These are phyloP conservation scores for Lonchura striata DNA, from an alignment of 2,113 vertebrate species.

Conservation along the genomic window DNA sequence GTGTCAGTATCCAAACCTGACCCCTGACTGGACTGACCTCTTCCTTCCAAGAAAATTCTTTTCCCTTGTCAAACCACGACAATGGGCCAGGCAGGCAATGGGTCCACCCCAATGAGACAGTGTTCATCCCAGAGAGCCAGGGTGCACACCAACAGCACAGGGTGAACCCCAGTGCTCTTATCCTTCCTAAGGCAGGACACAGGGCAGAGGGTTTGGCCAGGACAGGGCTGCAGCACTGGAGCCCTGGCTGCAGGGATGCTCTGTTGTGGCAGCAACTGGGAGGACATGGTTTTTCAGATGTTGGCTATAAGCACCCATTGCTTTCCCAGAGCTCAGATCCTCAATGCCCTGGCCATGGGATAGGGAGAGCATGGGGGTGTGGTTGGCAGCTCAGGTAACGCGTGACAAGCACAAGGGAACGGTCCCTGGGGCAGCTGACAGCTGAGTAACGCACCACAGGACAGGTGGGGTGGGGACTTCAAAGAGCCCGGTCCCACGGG, in stretches of 20 bases:
- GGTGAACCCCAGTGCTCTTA: neutral
- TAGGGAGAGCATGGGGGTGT: neutral
- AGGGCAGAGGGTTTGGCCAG: neutral
- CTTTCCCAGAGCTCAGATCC: neutral
- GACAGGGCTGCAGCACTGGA: neutral
- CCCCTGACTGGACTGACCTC: too few relatives aligned
- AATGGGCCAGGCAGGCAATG: neutral
- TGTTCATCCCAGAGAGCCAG: neutral
- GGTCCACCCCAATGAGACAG: neutral
- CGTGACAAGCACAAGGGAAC: neutral
- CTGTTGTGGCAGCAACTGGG: accelerated
- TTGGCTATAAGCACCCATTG: neutral
- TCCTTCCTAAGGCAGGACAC: neutral
- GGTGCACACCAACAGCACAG: neutral
- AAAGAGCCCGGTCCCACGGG: neutral
- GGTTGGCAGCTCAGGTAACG: neutral
- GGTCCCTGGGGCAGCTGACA: neutral
- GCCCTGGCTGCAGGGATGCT: neutral
- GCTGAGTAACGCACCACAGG: neutral
- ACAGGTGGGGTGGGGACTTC: neutral
- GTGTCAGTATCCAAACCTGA: too few relatives aligned
- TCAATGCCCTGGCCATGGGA: accelerated
- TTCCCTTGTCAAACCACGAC: too few relatives aligned
- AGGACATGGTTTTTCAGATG: neutral
- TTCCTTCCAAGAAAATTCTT: too few relatives aligned